Evolutionary conservation across 2,797 vertebrate species (phyloP).

Genomic region (Cottoperca gobio): DNA sequence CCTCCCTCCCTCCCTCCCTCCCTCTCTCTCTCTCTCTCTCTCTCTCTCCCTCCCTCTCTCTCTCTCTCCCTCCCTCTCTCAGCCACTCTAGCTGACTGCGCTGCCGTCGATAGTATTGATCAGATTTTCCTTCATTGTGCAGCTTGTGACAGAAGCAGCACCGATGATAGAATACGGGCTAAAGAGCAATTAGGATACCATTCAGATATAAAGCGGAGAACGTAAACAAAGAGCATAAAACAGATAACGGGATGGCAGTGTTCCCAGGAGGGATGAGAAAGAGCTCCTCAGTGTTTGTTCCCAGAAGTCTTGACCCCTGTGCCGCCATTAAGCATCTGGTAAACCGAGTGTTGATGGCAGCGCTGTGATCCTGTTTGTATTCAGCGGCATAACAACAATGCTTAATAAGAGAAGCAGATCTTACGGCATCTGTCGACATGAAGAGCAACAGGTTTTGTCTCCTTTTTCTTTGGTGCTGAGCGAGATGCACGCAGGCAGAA

Average conservation of each 20-base stretch:
- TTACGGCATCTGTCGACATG: not conserved
- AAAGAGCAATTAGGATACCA: not conserved
- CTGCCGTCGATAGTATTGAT: constrained; percentile 39
- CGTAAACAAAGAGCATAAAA: not conserved
- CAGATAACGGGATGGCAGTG: not conserved
- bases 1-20: too few relatives aligned
- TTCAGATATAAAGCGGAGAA: not conserved
- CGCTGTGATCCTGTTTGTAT: too few relatives aligned
- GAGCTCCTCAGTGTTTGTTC: not conserved
- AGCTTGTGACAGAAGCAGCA: not conserved
- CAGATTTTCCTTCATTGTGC: not conserved
- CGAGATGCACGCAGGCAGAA: not conserved
- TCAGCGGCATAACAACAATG: too few relatives aligned
- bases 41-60: too few relatives aligned
- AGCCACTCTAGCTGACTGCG: not conserved
- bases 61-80: too few relatives aligned
- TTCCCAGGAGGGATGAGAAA: constrained; percentile 1
- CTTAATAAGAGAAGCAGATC: not conserved
- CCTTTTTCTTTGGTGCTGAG: not conserved
- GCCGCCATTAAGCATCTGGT: too few relatives aligned
- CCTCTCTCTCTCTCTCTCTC: too few relatives aligned
- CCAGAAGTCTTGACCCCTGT: too few relatives aligned
- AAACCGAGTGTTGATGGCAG: not conserved
- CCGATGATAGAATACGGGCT: not conserved
- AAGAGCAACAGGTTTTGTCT: not conserved